Evolutionary conservation across 2,797 vertebrate species (phyloP), one percentile per base, ranked within the genome.

Genomic region (Chiloscyllium punctatum): DNA sequence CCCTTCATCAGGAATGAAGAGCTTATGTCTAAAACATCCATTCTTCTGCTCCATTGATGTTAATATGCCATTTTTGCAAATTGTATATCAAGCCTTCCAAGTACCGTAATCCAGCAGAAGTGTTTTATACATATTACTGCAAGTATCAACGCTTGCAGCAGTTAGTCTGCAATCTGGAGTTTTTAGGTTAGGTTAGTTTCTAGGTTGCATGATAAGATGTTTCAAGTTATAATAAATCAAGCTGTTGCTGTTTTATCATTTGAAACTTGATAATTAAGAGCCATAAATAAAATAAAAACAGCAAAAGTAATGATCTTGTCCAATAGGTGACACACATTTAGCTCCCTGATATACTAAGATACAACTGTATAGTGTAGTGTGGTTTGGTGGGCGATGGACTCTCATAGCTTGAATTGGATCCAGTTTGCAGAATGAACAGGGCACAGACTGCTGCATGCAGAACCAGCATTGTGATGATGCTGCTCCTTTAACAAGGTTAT

Each of bases 371-470:
- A 9, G 86, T 11, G 25, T 30, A 51, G 53, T 53, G 51, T 9
- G 9, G 18, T 87, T 48, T 8, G 7, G 48, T 53, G 53, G 51
- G 16, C 13, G 18, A 30, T 68, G 71, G 30, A 51, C 95, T 95
- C 95, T 84, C 97, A 97, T 96, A 98, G 98, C 98, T 96, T 82
- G 97, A 97, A 97, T 97, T 98, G 97, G 97, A 97, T 95, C 97
- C 98, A 71, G 98, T 96, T 62, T 98, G 97, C 96, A 97, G 97
- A 42, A 98, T 95, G 94, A 98, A 96, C 74, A 98, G 96, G 96
- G 98, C 98, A 5, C 57, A 98, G 96, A 97, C 96, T 51, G 96
- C 97, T 37, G 97, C 97, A n/a, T 98, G 97, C 88, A 96, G 1
- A 53, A 98, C 96, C 33, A 98, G 96, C 96, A 96, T 48, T 48